Base-by-base conservation (phyloP, 1,140 invertebrate genomes). In the Drosophila sechellia region DNA sequence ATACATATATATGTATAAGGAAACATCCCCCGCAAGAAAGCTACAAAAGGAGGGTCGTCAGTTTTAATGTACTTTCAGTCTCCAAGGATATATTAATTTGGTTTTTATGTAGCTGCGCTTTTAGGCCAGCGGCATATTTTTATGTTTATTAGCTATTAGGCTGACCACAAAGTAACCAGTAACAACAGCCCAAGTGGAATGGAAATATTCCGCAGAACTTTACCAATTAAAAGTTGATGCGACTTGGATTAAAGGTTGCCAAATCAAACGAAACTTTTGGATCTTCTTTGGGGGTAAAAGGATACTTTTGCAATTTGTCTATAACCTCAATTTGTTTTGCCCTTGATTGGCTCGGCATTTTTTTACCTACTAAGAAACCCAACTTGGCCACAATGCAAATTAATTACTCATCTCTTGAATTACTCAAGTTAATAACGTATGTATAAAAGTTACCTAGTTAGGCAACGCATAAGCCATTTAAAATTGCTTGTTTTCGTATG, bases 71-170 rank as follows among this genome's bases (percentile, higher is more conserved):
- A 69, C 70, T 79, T 68, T 79, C 40, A 57, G 83, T 87, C 83
- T 87, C 83, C 83, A 87, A 87, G 83, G 83, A 87, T 89, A 89
- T 81, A 87, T 87, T 87, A 87, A 87, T 87, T 83, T 79, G 84
- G 76, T 66, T 86, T 86, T 87, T 79, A 83, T 83, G 84, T 71
- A 59, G 66, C 34, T 25, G 56, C 52, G 78, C 65, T 86, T 78
- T 86, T 81, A 71, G 81, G 48, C 48, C 43, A 35, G 5, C 34
- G 10, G 43, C 59, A 76, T 87, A 76, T 79, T 86, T 87, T 87
- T 69, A 84, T 85, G 65, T 81, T 86, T 86, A 86, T 87, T 86
- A 69, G 84, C 81, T 83, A 86, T 86, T 86, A 86, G 63, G 50
- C 61, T 68, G 81, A 64, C 79, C 79, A 58, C 55, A 76, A 66